phyloP scores from a whole-genome alignment of 1,140 invertebrate genomes.

The Drosophila pectinifera region DNA sequence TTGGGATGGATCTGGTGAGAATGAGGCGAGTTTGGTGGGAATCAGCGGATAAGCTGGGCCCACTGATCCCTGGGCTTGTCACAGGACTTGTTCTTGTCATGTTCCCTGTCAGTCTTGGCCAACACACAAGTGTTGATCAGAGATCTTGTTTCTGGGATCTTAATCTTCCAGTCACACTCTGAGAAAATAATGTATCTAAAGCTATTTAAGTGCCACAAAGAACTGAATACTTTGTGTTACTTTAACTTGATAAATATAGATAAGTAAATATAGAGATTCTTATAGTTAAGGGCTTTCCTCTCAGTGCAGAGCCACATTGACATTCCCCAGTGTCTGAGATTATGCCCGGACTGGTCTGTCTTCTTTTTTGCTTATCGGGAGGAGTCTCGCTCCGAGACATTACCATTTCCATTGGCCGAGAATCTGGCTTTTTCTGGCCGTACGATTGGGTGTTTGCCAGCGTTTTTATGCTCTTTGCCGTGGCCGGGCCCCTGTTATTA shows the following conservation, averaged over 20 bases:
- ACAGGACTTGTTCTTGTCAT: conserved; percentile 46
- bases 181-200: conserved; percentile 7
- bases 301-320: conserved; percentile 42
- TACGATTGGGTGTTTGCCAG: conserved; percentile 75
- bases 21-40: conserved; percentile 37
- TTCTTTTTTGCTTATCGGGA: conserved; percentile 46
- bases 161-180: conserved; percentile 24
- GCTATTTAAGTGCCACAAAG: no score
- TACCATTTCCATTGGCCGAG: conserved; percentile 75
- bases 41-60: conserved; percentile 32
- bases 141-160: conserved; percentile 34
- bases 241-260: no score
- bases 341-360: conserved; percentile 65
- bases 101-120: conserved; percentile 45
- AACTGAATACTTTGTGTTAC: no score
- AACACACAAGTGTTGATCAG: conserved; percentile 52
- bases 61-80: conserved; percentile 17
- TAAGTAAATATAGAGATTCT: no score
- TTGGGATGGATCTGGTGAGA: conserved; percentile 36
- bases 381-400: conserved; percentile 56
- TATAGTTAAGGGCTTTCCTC: background rate
- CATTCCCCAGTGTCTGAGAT: conserved; percentile 71
- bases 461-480: conserved; percentile 68
- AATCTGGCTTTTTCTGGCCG: conserved; percentile 49
- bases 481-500: conserved; percentile 62